Evolutionary conservation across 2,797 vertebrate genomes (phyloP).

Genomic region (Mormyrops attenuatus): DNA sequence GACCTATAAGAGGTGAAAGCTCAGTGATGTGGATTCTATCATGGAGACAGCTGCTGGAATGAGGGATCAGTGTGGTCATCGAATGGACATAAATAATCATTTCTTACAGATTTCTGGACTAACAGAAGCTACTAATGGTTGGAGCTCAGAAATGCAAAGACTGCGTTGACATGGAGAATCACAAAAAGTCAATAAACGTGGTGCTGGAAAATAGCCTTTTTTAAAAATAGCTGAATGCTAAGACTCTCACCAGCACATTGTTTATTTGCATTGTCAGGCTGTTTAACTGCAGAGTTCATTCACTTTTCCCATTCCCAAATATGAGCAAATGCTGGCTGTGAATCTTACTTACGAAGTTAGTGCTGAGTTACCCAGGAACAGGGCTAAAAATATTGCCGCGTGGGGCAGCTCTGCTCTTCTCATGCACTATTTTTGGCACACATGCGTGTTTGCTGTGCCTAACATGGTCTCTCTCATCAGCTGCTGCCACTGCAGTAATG

Average conservation of each 20-base stretch:
- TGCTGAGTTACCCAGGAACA: neutral
- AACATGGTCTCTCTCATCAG: neutral
- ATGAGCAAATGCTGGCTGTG: neutral
- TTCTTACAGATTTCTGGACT: neutral
- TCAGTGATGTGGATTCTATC: neutral
- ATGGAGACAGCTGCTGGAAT: neutral
- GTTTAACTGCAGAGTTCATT: neutral
- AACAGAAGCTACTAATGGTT: neutral
- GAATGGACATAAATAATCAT: neutral
- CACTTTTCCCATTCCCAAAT: constrained; percentile 3
- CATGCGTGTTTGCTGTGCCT: neutral
- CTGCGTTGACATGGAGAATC: neutral
- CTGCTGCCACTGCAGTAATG: neutral
- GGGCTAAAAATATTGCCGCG: neutral
- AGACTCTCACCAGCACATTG: neutral
- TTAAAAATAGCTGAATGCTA: neutral
- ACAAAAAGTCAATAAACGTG: neutral
- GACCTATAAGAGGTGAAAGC: neutral
- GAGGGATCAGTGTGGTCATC: neutral
- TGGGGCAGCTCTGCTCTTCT: neutral
- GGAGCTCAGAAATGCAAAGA: neutral
- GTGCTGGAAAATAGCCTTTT: neutral
- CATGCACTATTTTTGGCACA: constrained; percentile 9
- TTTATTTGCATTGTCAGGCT: neutral
- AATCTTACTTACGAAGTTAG: neutral